A percentile compares a stretch with the other conserved stretches of the same genome.
phyloP scores from a whole-genome alignment of 1,140 invertebrate genomes.

The Liolophura sinensis region DNA sequence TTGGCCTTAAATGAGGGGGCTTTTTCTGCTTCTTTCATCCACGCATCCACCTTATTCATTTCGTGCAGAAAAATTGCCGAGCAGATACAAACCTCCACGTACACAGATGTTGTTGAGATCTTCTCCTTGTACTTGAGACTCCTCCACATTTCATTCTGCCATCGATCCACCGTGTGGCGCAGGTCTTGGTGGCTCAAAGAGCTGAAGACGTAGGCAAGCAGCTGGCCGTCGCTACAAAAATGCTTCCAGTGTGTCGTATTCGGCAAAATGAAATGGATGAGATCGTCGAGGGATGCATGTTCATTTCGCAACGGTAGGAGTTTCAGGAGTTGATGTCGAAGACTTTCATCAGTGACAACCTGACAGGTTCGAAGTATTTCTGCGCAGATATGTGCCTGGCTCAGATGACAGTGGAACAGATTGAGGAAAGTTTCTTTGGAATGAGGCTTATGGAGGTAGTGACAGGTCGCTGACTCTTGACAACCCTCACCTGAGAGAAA shows the following conservation, averaged over 20 bases:
- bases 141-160: background rate
- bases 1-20: too few relatives aligned
- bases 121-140: background rate
- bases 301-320: background rate
- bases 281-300: background rate
- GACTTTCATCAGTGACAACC: background rate
- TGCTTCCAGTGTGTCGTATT: background rate
- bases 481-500: background rate
- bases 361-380: background rate
- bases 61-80: background rate
- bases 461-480: background rate
- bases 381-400: background rate
- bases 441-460: slow-evolving; percentile 1
- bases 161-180: background rate
- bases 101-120: background rate
- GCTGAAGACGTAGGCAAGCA: background rate
- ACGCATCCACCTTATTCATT: background rate
- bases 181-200: background rate
- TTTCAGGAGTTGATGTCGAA: background rate
- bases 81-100: background rate
- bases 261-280: background rate
- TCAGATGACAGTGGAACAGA: background rate
- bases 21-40: slow-evolving; percentile 1
- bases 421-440: background rate
- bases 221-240: background rate